Base-by-base conservation (phyloP, 2,113 vertebrate genomes). In the Embiotoca jacksoni region DNA sequence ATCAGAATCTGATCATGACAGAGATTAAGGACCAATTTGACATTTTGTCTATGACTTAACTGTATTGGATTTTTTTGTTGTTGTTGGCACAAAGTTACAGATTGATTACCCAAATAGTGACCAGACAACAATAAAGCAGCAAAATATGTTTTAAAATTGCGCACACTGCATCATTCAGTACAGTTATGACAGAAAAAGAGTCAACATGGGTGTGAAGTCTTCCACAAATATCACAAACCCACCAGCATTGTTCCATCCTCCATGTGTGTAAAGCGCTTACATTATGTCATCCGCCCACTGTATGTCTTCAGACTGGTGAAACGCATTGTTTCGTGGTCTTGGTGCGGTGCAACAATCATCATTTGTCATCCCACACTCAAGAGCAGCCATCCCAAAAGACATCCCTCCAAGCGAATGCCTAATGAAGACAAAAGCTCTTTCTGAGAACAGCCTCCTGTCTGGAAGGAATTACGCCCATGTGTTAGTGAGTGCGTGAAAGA, bases 361-460 rank as follows among this genome's bases (percentile, higher is more conserved):
- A 80, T 87, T 80, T 68, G 71, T 89, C 88, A 77, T 82, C 53
- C 57, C 72, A 68, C 77, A 71, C 82, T 75, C 52, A 64, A 62
- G 65, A 77, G 37, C 80, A 81, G 71, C 68, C 56, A 13, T 75
- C 81, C 66, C 78, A 66, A 78, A 84, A 76, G 68, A 82, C 81
- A 69, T 56, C 85, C 80, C 6, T 81, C 68, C 53, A 16, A 82
- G 80, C 47, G 69, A 72, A 85, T 53, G 54, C 61, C 75, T 86
- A 92, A 92, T 86, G 77, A 91, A 89, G 88, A 87, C 87, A 85
- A 82, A 91, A 76, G 73, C 83, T 69, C 75, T 65, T 62, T 64
- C 62, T 32, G 66, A 69, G 71, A 76, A 57, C 56, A 36, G 79
- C 78, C 75, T 88, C 66, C 72, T 84, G 80, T 88, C 82, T 71